These are phyloP conservation scores for Megaleporinus macrocephalus DNA, from an alignment of 2,113 vertebrate species.

Conservation along the genomic window DNA sequence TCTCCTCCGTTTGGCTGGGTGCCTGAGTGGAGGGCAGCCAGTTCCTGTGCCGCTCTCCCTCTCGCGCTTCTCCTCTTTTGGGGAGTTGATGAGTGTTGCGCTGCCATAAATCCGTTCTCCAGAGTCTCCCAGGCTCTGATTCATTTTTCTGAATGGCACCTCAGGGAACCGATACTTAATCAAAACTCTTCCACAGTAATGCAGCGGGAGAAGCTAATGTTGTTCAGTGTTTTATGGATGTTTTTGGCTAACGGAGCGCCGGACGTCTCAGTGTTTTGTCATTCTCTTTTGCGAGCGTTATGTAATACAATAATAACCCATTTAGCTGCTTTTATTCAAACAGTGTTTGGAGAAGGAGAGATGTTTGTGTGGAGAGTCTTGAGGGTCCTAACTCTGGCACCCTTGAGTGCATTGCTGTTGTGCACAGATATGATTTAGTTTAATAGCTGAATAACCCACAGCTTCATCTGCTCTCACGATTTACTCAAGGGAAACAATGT, in stretches of 20 bases:
- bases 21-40: slow-evolving; percentile 33
- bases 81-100: slow-evolving; percentile 37
- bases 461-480: too few relatives aligned
- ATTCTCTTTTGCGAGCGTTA: not conserved
- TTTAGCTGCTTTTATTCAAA: slow-evolving; percentile 3
- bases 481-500: too few relatives aligned
- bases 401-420: not conserved
- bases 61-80: slow-evolving; percentile 41
- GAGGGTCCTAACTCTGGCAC: not conserved
- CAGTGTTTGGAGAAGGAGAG: not conserved
- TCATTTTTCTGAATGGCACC: slow-evolving; percentile 52
- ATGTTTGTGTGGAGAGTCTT: not conserved
- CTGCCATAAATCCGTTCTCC: slow-evolving; percentile 42
- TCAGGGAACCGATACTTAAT: slow-evolving; percentile 52
- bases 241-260: not conserved
- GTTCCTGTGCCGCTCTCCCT: slow-evolving; percentile 14
- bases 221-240: slow-evolving; percentile 3
- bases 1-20: not conserved
- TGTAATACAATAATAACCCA: not conserved
- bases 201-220: slow-evolving; percentile 32
- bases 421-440: slow-evolving; percentile 10
- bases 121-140: slow-evolving; percentile 38
- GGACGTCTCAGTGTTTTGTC: slow-evolving; percentile 5
- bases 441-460: not conserved
- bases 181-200: slow-evolving; percentile 45